Evolutionary conservation across 2,113 vertebrate species (phyloP).

Genomic region (Varanus salvator): DNA sequence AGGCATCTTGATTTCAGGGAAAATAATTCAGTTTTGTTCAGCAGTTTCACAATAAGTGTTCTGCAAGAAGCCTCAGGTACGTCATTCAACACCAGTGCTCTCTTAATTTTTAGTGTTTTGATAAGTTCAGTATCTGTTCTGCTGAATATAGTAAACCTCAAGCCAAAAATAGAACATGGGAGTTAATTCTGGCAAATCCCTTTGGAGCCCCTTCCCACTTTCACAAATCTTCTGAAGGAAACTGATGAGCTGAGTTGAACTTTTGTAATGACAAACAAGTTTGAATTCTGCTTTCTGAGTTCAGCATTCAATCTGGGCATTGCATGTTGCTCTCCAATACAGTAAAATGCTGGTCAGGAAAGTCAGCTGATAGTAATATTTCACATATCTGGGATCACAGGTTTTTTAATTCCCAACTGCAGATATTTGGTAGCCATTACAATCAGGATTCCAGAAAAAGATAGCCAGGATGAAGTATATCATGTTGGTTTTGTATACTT

Average conservation of each 20-base stretch:
- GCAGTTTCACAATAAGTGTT: background rate
- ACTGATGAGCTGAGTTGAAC: background rate
- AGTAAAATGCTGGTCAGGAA: slow-evolving; percentile 3
- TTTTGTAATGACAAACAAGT: background rate
- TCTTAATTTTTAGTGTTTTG: background rate
- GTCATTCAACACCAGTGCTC: background rate
- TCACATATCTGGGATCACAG: background rate
- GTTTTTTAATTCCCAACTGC: background rate
- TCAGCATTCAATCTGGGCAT: too few relatives aligned
- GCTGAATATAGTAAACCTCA: background rate
- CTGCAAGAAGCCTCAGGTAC: background rate
- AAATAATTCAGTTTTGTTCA: background rate
- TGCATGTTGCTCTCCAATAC: background rate
- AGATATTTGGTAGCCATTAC: background rate
- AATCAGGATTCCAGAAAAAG: background rate
- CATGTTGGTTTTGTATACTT: background rate
- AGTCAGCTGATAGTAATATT: background rate
- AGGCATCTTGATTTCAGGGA: background rate
- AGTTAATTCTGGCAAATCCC: background rate
- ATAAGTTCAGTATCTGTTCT: background rate
- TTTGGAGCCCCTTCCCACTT: background rate
- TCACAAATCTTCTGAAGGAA: background rate
- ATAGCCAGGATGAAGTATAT: background rate
- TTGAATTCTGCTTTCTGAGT: background rate
- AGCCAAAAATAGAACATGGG: background rate